A percentile compares a stretch with the other conserved stretches of the same genome.
These are phyloP conservation scores for Onchidella celtica DNA, from an alignment of 2,888 invertebrate genomes.

Conservation along the genomic window DNA sequence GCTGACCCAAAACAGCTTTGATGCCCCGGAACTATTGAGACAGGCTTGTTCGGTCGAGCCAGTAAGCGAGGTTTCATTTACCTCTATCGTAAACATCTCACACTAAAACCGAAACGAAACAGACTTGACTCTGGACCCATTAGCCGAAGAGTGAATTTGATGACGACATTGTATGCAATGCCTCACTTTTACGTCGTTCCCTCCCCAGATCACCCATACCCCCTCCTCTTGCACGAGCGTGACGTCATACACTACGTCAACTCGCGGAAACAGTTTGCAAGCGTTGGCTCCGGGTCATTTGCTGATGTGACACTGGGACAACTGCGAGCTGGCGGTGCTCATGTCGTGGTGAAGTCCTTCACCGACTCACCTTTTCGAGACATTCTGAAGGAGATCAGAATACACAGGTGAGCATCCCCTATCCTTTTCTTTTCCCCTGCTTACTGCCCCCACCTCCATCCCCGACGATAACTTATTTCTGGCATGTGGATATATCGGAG, in stretches of 20 bases:
- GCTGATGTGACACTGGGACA: slow-evolving; percentile 47
- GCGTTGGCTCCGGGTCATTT: slow-evolving; percentile 38
- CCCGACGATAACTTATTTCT: no score
- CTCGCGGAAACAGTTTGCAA: not conserved
- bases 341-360: slow-evolving; percentile 49
- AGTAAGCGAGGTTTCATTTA: no score
- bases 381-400: slow-evolving; percentile 41
- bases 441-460: no score
- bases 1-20: no score
- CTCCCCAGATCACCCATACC: slow-evolving; percentile 39
- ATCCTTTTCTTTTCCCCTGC: no score
- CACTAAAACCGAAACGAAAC: no score
- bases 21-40: no score
- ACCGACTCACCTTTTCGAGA: slow-evolving; percentile 15
- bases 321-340: slow-evolving; percentile 5
- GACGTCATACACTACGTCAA: slow-evolving; percentile 47
- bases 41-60: no score
- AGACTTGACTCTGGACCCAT: not conserved
- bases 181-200: not conserved
- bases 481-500: no score
- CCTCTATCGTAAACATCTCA: no score
- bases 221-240: slow-evolving; percentile 49
- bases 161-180: not conserved
- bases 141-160: not conserved
- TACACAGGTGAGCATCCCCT: slow-evolving; percentile 40